Conservation (phyloP, 1,140 invertebrate species). For the Diorhabda elongata region DNA sequence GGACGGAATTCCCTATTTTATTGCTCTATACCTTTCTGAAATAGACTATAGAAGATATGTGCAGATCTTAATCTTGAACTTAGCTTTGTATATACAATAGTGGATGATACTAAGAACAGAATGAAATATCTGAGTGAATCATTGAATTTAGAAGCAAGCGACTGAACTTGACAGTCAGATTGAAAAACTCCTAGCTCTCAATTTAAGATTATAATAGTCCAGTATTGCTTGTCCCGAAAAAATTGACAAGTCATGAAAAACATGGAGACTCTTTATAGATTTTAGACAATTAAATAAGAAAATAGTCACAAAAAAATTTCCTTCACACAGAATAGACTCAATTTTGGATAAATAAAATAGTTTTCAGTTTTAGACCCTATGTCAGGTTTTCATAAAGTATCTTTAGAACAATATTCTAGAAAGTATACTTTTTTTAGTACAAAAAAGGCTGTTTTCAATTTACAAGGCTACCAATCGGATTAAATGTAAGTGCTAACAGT, state of each 20-base stretch:
- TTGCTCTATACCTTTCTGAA: too few relatives aligned
- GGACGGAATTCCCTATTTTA: too few relatives aligned
- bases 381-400: neutral
- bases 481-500: neutral
- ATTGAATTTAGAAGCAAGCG: neutral
- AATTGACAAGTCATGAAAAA: too few relatives aligned
- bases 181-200: too few relatives aligned
- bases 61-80: too few relatives aligned
- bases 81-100: neutral
- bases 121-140: neutral
- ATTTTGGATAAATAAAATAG: neutral
- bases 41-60: too few relatives aligned
- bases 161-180: too few relatives aligned
- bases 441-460: neutral
- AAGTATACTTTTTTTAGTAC: conserved; percentile 30
- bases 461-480: neutral
- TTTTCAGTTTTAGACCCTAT: neutral
- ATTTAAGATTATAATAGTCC: too few relatives aligned
- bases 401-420: neutral
- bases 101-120: neutral
- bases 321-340: neutral
- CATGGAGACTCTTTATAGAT: too few relatives aligned
- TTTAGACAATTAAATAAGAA: neutral
- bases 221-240: too few relatives aligned
- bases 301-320: neutral